Conservation (phyloP, 2,888 invertebrate genomes). For the Melipona beecheii region DNA sequence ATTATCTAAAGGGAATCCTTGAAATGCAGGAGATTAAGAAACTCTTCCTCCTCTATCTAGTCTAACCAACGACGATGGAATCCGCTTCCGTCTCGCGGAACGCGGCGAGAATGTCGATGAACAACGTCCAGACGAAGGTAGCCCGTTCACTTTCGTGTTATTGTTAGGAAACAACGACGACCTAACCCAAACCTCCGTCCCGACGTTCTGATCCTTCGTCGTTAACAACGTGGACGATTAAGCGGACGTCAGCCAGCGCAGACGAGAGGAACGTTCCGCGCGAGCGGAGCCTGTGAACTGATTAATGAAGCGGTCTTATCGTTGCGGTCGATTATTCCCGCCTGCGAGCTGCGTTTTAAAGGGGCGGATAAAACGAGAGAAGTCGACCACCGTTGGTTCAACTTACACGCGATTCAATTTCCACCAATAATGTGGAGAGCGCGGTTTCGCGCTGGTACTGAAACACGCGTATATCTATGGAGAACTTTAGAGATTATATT, state of each 20-base stretch:
- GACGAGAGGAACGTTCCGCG: slow-evolving; percentile 20
- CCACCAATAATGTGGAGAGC: neutral
- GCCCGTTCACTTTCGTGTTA: slow-evolving; percentile 8
- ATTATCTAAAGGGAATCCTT: too few relatives aligned
- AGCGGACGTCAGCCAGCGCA: slow-evolving; percentile 48
- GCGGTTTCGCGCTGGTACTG: too few relatives aligned
- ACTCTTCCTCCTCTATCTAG: neutral
- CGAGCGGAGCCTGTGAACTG: slow-evolving; percentile 18
- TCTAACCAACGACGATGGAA: neutral
- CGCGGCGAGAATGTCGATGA: slow-evolving; percentile 64
- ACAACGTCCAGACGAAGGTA: slow-evolving; percentile 34
- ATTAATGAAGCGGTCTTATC: slow-evolving; percentile 46
- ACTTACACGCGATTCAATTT: neutral
- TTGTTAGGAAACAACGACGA: slow-evolving; percentile 30
- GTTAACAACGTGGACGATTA: slow-evolving; percentile 53
- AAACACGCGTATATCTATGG: too few relatives aligned
- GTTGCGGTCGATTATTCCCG: slow-evolving; percentile 6
- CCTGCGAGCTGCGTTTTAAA: slow-evolving; percentile 15
- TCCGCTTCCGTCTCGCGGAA: slow-evolving; percentile 44
- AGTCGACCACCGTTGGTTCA: neutral
- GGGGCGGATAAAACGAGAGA: neutral
- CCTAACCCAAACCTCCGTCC: neutral
- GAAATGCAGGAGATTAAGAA: too few relatives aligned
- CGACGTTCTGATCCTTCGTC: slow-evolving; percentile 31
- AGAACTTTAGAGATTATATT: too few relatives aligned